A percentile compares a stretch with the other conserved stretches of the same genome.
phyloP scores from a whole-genome alignment of 2,888 invertebrate species.

The Andrena fulva region DNA sequence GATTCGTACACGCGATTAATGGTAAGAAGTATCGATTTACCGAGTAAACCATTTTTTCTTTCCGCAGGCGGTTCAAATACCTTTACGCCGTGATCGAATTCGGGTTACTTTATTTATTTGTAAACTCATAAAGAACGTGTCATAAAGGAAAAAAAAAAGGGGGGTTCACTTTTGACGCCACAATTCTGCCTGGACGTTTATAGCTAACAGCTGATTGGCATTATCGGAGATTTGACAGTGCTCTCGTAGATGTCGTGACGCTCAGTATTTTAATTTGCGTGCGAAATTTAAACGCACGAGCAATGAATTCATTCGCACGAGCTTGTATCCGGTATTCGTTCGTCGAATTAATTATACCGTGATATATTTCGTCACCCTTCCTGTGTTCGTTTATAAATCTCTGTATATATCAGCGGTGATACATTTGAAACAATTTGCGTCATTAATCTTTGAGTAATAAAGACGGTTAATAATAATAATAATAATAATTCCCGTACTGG shows the following conservation, averaged over 20 bases:
- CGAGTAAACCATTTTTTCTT: conserved; percentile 77
- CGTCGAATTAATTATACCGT: not conserved
- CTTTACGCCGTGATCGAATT: not conserved
- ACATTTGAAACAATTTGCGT: no score
- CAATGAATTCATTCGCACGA: not conserved
- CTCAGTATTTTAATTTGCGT: conserved; percentile 22
- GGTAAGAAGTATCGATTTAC: conserved; percentile 54
- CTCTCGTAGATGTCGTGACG: conserved; percentile 50
- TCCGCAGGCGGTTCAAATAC: not conserved
- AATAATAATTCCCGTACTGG: no score
- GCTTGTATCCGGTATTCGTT: not conserved
- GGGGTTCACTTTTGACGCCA: not conserved
- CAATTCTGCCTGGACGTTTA: not conserved
- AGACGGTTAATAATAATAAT: no score
- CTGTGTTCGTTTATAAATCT: not conserved
- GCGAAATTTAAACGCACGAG: conserved; percentile 35
- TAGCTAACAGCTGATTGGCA: conserved; percentile 40
- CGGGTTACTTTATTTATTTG: conserved; percentile 21
- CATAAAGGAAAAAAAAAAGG: not conserved
- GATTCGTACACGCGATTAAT: not conserved
- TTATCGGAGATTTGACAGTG: conserved; percentile 49
- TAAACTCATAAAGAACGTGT: conserved; percentile 13
- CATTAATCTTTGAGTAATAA: no score
- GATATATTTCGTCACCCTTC: not conserved
- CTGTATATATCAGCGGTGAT: not conserved